phyloP scores from a whole-genome alignment of 2,888 invertebrate species.

The Odontocolon sp. region DNA sequence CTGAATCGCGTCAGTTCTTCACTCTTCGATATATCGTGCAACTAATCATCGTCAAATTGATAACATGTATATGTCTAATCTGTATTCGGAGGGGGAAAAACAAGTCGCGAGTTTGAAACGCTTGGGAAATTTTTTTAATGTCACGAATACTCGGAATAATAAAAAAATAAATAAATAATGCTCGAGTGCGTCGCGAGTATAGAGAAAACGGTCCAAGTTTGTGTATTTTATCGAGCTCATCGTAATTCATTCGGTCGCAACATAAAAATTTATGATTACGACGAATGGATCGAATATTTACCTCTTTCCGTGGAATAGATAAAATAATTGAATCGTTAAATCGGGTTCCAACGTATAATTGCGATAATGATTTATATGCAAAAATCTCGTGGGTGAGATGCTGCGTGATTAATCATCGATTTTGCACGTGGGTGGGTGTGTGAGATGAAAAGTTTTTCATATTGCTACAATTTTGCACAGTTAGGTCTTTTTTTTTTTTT shows the following conservation, averaged over 20 bases:
- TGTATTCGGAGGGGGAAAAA: too few relatives aligned
- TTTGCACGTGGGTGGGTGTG: constrained; percentile 23
- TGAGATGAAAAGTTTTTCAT: not conserved
- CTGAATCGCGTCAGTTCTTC: not conserved
- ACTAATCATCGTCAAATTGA: not conserved
- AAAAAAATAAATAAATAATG: not conserved
- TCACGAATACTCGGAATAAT: not conserved
- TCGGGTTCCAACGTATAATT: constrained; percentile 32
- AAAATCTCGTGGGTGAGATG: constrained; percentile 9
- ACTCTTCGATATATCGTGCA: not conserved
- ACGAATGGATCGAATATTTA: constrained; percentile 8
- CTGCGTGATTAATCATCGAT: constrained; percentile 28
- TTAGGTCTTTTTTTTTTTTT: not conserved
- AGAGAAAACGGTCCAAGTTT: constrained; percentile 20
- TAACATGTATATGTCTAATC: too few relatives aligned
- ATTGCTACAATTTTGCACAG: not conserved
- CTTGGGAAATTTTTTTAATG: too few relatives aligned
- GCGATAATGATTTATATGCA: constrained; percentile 48
- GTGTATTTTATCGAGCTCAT: constrained; percentile 37
- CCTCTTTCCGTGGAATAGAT: constrained; percentile 42
- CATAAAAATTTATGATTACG: constrained; percentile 43
- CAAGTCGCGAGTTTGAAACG: too few relatives aligned
- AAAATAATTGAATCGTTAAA: constrained; percentile 39
- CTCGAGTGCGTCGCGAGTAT: not conserved
- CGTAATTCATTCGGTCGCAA: constrained; percentile 42